Percentiles rank a stretch among this genome's conserved stretches.
Evolutionary conservation across 2,797 vertebrate species (phyloP).

Genomic region (Sebastes nivosus): DNA sequence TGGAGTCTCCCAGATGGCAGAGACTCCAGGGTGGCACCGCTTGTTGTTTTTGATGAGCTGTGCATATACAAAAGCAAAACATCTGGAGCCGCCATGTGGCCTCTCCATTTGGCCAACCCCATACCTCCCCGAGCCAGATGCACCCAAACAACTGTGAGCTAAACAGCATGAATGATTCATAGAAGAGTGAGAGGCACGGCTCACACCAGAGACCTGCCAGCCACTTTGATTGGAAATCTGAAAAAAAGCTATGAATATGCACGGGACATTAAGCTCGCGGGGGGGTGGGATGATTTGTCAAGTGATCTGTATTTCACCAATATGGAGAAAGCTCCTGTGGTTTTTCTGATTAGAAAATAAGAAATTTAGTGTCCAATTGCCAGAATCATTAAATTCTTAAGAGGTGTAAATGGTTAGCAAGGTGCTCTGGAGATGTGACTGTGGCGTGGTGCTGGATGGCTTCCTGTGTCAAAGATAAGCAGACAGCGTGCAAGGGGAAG

Average conservation of each 20-base stretch:
- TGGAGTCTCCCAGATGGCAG: slow-evolving; percentile 78
- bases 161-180: slow-evolving; percentile 92
- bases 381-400: slow-evolving; percentile 78
- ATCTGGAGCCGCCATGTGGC: slow-evolving; percentile 91
- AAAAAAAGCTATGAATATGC: slow-evolving; percentile 89
- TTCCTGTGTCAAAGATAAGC: slow-evolving; percentile 44
- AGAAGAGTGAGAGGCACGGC: slow-evolving; percentile 67
- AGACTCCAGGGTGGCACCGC: slow-evolving; percentile 79
- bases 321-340: slow-evolving; percentile 81
- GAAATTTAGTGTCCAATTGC: slow-evolving; percentile 71
- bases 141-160: slow-evolving; percentile 85
- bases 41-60: slow-evolving; percentile 86
- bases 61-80: slow-evolving; percentile 86
- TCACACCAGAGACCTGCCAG: slow-evolving; percentile 84
- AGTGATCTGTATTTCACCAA: slow-evolving; percentile 86
- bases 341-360: slow-evolving; percentile 78
- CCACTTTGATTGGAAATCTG: slow-evolving; percentile 90
- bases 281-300: slow-evolving; percentile 86
- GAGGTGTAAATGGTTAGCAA: slow-evolving; percentile 68
- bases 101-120: slow-evolving; percentile 84
- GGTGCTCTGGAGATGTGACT: slow-evolving; percentile 52
- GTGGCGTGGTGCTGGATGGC: slow-evolving; percentile 22
- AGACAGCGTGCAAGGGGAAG: slow-evolving; percentile 29
- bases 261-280: slow-evolving; percentile 76
- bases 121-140: slow-evolving; percentile 80